A percentile compares a stretch with the other conserved stretches of the same genome.
Conservation (phyloP, 2,797 vertebrate genomes). For the Vireo griseus region DNA sequence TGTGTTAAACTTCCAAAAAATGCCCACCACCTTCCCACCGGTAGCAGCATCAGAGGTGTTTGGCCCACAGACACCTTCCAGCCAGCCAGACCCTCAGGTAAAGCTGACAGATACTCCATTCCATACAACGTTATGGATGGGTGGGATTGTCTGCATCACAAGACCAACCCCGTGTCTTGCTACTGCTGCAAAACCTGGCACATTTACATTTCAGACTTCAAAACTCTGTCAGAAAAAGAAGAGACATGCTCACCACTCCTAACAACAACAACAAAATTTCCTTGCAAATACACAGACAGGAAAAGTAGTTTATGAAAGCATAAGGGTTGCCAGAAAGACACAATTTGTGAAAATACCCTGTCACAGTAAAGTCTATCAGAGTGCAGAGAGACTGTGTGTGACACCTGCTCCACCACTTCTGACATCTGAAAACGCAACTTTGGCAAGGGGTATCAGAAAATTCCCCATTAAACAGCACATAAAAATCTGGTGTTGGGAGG, state of each 20-base stretch:
- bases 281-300: not conserved
- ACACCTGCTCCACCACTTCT: not conserved
- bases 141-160: not conserved
- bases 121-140: not conserved
- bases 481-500: not conserved
- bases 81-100: not conserved
- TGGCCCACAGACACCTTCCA: not conserved
- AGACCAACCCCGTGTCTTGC: not conserved
- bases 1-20: not conserved
- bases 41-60: not conserved
- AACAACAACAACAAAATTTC: not conserved
- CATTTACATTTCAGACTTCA: not conserved
- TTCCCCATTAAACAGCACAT: not conserved
- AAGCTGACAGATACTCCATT: not conserved
- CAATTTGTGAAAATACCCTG: not conserved
- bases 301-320: not conserved
- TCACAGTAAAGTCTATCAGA: not conserved
- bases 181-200: not conserved
- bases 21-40: not conserved
- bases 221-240: not conserved
- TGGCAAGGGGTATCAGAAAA: not conserved
- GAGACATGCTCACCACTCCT: not conserved
- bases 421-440: not conserved
- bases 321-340: not conserved
- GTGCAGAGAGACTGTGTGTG: not conserved